These are phyloP conservation scores for Trichonephila clavata DNA, from an alignment of 1,140 invertebrate genomes.

Conservation along the genomic window DNA sequence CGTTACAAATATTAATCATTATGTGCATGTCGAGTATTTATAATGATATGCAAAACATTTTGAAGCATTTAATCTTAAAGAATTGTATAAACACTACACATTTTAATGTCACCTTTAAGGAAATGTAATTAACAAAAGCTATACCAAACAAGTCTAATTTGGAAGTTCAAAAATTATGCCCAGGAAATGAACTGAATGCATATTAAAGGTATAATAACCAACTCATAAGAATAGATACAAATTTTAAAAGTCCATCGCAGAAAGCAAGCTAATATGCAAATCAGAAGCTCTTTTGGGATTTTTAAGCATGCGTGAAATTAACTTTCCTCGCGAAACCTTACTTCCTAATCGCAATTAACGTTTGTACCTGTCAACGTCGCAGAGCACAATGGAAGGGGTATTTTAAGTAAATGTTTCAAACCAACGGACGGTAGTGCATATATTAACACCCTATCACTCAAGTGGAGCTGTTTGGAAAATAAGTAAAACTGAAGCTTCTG, in stretches of 20 bases:
- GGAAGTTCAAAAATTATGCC: not conserved
- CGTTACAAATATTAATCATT: no score
- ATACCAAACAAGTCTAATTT: not conserved
- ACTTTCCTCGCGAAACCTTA: not conserved
- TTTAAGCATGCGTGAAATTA: constrained; percentile 28
- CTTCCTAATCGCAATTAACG: constrained; percentile 34
- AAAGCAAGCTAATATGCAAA: not conserved
- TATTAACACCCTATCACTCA: constrained; percentile 63
- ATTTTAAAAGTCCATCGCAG: not conserved
- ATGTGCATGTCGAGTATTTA: no score
- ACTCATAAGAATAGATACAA: not conserved
- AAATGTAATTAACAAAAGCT: no score
- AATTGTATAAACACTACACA: no score
- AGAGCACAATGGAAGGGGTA: constrained; percentile 19
- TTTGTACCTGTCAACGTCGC: constrained; percentile 20
- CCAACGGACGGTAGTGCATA: not conserved
- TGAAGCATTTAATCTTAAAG: no score
- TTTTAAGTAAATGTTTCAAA: constrained; percentile 39
- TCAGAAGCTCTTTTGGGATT: not conserved
- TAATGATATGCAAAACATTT: no score
- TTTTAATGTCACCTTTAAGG: no score
- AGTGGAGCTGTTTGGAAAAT: not conserved
- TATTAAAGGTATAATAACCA: not conserved
- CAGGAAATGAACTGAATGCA: not conserved
- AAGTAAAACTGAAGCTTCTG: constrained; percentile 18